Percentiles rank a stretch among this genome's conserved stretches.
Conservation (phyloP, 1,140 invertebrate genomes). For the Bombus fervidus region DNA sequence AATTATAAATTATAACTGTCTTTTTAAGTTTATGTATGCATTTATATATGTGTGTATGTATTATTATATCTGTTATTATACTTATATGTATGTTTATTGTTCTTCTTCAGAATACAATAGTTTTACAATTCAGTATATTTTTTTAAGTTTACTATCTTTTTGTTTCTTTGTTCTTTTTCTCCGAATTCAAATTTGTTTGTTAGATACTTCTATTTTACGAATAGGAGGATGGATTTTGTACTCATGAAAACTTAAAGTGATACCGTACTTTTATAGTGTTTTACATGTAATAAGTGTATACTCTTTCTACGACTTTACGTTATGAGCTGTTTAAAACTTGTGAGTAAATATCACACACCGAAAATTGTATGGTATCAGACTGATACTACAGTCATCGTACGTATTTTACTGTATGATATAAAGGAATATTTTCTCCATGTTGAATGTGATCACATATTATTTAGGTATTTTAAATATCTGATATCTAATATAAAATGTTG, state of each 20-base stretch:
- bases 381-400: constrained; percentile 69
- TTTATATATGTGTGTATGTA: too few relatives aligned
- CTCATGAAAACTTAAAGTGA: neutral
- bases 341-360: constrained; percentile 60
- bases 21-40: neutral
- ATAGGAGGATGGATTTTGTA: neutral
- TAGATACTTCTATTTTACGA: neutral
- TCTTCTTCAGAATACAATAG: too few relatives aligned
- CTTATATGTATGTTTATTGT: neutral
- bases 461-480: constrained; percentile 71
- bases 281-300: neutral
- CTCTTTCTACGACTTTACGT: neutral
- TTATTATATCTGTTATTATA: neutral
- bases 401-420: constrained; percentile 74
- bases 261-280: neutral
- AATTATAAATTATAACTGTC: neutral
- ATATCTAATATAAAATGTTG: neutral
- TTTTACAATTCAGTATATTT: too few relatives aligned
- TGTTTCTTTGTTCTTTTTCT: neutral
- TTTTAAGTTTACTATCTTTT: neutral
- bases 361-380: constrained; percentile 77
- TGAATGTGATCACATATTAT: constrained; percentile 67
- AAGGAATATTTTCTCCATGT: constrained; percentile 73
- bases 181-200: neutral
- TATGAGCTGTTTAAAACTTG: constrained; percentile 59